Conservation (phyloP, 2,113 vertebrate species). For the Neofelis nebulosa region DNA sequence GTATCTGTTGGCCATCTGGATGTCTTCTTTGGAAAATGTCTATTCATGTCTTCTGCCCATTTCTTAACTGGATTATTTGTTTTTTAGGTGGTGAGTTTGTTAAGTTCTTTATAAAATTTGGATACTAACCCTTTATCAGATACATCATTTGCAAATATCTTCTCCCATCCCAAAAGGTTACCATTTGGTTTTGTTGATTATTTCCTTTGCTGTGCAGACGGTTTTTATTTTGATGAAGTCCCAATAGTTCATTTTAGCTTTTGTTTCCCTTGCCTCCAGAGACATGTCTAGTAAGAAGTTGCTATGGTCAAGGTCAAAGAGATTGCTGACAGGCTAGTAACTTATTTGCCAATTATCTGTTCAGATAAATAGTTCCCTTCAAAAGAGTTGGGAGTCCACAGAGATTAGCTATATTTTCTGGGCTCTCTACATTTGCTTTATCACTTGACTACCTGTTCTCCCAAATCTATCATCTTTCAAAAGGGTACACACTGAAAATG, state of each 20-base stretch:
- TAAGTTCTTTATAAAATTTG: not conserved
- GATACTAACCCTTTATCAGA: not conserved
- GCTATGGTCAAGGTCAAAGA: not conserved
- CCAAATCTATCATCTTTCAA: not conserved
- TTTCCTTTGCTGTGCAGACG: not conserved
- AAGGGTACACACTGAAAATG: not conserved
- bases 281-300: not conserved
- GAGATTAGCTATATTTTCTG: not conserved
- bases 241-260: not conserved
- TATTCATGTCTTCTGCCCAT: not conserved
- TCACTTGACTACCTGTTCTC: not conserved
- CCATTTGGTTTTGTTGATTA: not conserved
- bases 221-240: not conserved
- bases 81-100: not conserved
- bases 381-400: not conserved
- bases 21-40: not conserved
- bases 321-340: not conserved
- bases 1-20: not conserved
- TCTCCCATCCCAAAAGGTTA: not conserved
- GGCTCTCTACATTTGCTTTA: not conserved
- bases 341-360: slow-evolving; percentile 21
- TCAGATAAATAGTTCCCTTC: not conserved
- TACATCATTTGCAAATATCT: not conserved
- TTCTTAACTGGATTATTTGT: not conserved
- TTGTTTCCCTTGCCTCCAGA: not conserved